These are phyloP conservation scores for Abrostola triplasia DNA, from an alignment of 2,888 invertebrate species.

Conservation along the genomic window DNA sequence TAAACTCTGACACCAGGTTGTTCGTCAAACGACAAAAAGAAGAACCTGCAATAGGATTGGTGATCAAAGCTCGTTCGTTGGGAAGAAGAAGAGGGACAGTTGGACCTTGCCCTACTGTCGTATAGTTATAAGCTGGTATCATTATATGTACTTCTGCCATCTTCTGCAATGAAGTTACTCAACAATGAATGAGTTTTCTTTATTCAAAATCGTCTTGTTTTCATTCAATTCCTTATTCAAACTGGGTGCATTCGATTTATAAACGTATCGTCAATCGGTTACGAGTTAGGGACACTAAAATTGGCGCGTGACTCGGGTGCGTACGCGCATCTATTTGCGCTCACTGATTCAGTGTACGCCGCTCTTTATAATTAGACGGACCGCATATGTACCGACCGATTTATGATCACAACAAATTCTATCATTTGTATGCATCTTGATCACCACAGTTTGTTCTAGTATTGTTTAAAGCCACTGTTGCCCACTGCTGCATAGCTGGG, in stretches of 20 bases:
- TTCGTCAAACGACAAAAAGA: too few relatives aligned
- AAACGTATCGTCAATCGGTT: slow-evolving; percentile 48
- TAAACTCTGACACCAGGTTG: too few relatives aligned
- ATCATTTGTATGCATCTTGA: slow-evolving; percentile 10
- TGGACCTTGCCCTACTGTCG: too few relatives aligned
- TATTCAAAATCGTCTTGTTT: neutral
- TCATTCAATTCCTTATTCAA: neutral
- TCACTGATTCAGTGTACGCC: slow-evolving; percentile 61
- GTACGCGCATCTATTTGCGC: slow-evolving; percentile 67
- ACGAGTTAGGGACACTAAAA: slow-evolving; percentile 53
- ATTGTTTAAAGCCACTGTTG: too few relatives aligned
- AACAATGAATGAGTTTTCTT: neutral
- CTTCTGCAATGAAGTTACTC: neutral
- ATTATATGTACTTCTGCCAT: too few relatives aligned
- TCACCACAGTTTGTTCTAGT: too few relatives aligned
- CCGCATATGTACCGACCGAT: slow-evolving; percentile 43
- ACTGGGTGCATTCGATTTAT: slow-evolving; percentile 31
- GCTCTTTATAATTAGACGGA: slow-evolving; percentile 57
- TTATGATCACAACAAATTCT: slow-evolving; percentile 52
- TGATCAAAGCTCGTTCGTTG: too few relatives aligned
- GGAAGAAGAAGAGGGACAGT: too few relatives aligned
- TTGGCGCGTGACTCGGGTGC: slow-evolving; percentile 55
- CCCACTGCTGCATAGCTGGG: too few relatives aligned
- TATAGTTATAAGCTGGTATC: neutral
- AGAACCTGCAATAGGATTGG: too few relatives aligned